These are phyloP conservation scores for Lerema accius DNA, from an alignment of 1,140 invertebrate genomes.

Conservation along the genomic window DNA sequence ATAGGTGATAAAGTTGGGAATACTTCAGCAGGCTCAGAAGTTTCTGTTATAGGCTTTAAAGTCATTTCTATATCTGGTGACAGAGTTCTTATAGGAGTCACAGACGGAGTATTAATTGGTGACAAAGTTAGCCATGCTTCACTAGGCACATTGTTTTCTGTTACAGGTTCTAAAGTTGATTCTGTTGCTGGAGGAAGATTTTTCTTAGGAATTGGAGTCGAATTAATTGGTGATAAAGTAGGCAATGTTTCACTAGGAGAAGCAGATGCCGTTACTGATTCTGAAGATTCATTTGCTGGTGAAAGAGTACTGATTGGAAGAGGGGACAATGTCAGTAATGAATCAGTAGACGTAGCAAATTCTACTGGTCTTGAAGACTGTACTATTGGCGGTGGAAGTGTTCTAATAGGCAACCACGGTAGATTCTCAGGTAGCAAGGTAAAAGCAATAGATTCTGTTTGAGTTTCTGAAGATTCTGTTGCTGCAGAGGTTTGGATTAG, in stretches of 20 bases:
- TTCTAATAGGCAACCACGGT: slow-evolving; percentile 7
- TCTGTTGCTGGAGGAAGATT: neutral
- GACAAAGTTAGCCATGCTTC: neutral
- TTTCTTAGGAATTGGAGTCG: neutral
- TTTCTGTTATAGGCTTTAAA: neutral
- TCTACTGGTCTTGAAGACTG: neutral
- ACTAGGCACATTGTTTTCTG: neutral
- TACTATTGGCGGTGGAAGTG: neutral
- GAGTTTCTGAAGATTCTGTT: neutral
- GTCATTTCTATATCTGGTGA: neutral
- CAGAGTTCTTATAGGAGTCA: neutral
- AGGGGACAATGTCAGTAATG: neutral
- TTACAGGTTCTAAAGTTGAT: neutral
- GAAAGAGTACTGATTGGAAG: neutral
- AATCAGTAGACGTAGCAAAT: neutral
- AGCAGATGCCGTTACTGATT: neutral
- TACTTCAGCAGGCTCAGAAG: neutral
- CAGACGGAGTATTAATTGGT: neutral
- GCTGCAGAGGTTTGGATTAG: too few relatives aligned
- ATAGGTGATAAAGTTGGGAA: neutral
- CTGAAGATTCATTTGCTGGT: neutral
- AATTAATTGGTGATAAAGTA: neutral
- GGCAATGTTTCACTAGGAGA: neutral
- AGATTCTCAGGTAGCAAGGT: too few relatives aligned
- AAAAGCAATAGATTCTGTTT: too few relatives aligned